Percentiles rank a stretch among this genome's conserved stretches.
Evolutionary conservation across 2,888 invertebrate species (phyloP).

Genomic region (Onchidella celtica): DNA sequence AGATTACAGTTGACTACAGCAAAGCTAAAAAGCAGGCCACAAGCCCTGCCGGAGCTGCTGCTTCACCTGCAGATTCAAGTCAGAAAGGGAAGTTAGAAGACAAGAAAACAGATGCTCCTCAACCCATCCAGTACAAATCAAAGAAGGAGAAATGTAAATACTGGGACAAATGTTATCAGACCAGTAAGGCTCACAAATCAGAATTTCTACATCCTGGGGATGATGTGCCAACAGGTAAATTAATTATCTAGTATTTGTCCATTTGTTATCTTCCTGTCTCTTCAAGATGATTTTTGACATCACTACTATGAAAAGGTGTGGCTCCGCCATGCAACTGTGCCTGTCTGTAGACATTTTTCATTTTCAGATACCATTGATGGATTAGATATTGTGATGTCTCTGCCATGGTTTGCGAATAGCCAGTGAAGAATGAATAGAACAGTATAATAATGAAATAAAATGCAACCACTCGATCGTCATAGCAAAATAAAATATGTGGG

Average conservation of each 20-base stretch:
- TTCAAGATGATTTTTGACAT: no score
- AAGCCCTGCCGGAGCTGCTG: conserved; percentile 28
- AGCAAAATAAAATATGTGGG: no score
- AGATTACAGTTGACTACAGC: conserved; percentile 41
- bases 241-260: background rate
- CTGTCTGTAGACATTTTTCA: background rate
- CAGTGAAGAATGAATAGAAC: no score
- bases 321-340: no score
- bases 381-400: no score
- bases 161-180: conserved; percentile 84
- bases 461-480: no score
- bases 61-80: conserved; percentile 17
- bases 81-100: no score
- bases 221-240: conserved; percentile 32
- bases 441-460: no score
- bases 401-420: no score
- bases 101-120: background rate
- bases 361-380: background rate
- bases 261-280: no score
- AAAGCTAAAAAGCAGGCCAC: conserved; percentile 39
- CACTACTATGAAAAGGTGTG: no score
- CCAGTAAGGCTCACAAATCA: conserved; percentile 83
- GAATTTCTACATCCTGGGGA: conserved; percentile 85
- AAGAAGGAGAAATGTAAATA: conserved; percentile 83
- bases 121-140: conserved; percentile 35